A percentile compares a stretch with the other conserved stretches of the same genome.
Evolutionary conservation across 2,888 invertebrate species (phyloP).

Genomic region (Drosophila conformis): DNA sequence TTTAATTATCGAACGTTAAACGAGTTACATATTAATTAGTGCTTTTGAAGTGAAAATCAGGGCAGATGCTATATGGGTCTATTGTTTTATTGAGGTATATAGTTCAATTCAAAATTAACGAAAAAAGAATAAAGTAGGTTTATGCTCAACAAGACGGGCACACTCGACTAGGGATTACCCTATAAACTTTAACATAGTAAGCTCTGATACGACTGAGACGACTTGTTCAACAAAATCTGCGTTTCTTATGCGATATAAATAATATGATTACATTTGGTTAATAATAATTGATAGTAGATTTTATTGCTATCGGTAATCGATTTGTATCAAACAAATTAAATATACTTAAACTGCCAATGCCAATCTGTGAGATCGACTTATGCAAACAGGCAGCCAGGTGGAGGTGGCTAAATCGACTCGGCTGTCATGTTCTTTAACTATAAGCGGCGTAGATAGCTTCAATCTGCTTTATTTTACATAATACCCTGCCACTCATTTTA

Average conservation of each 20-base stretch:
- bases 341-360: background rate
- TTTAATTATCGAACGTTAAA: slow-evolving; percentile 34
- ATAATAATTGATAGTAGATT: background rate
- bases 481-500: background rate
- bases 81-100: background rate
- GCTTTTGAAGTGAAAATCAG: slow-evolving; percentile 4
- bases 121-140: background rate
- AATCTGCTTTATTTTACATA: background rate
- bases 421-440: background rate
- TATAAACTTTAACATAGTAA: background rate
- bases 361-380: no score
- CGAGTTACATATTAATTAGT: slow-evolving; percentile 52
- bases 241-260: background rate
- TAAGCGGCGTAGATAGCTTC: background rate
- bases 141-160: background rate
- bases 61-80: background rate
- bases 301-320: background rate
- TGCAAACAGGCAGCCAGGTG: background rate
- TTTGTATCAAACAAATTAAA: background rate
- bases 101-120: background rate
- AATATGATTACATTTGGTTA: background rate
- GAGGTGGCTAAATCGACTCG: background rate
- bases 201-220: background rate
- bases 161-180: no score
- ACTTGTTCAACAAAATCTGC: background rate